Conservation (phyloP, 2,113 vertebrate species). For the Rhombomys opimus region DNA sequence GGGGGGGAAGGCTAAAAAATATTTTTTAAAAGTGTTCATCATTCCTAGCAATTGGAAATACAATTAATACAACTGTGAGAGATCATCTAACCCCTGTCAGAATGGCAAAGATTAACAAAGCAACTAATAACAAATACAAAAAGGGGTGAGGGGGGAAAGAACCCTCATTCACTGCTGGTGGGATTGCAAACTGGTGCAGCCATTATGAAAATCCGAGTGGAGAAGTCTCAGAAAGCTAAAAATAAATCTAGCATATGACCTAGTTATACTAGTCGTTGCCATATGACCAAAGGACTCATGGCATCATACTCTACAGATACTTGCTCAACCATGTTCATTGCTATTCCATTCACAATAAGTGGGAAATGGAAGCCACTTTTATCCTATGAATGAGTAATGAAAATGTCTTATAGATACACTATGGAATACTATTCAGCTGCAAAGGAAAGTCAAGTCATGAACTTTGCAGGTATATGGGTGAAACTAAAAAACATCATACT, state of each 20-base stretch:
- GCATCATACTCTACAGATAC: background rate
- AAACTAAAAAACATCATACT: background rate
- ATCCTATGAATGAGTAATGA: background rate
- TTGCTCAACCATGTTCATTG: background rate
- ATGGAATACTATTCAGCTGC: background rate
- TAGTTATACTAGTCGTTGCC: background rate
- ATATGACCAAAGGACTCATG: background rate
- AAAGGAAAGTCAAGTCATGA: background rate
- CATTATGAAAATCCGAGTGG: background rate
- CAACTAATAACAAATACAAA: background rate
- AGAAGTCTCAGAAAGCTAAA: background rate
- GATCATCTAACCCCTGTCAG: background rate
- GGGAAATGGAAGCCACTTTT: background rate
- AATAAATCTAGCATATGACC: background rate
- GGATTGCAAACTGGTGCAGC: background rate
- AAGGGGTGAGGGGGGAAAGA: too few species aligned
- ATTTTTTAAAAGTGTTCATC: background rate
- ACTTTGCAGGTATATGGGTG: background rate
- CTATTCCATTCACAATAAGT: background rate
- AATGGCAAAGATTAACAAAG: too few species aligned
- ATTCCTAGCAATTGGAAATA: background rate
- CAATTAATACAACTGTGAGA: background rate
- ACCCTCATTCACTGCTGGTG: background rate
- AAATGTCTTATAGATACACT: background rate
- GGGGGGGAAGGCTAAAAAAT: background rate